Base-by-base conservation (phyloP, 2,797 vertebrate species). In the Coccyzus lansbergi region DNA sequence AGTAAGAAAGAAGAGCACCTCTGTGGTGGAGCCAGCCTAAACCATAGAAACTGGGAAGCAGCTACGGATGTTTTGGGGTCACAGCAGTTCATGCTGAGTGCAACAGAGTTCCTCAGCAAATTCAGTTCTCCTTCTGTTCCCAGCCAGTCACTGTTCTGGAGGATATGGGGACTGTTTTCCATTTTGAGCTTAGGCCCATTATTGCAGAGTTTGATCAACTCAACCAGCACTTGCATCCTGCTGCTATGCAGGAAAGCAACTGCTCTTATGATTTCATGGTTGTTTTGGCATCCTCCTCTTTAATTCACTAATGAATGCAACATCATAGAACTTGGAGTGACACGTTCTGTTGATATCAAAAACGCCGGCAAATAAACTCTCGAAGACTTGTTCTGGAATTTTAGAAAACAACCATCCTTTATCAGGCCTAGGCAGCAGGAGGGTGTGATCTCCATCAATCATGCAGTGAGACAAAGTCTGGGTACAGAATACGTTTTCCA, bases 121-220 rank as follows among this genome's bases (percentile, higher is more conserved):
- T 13, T 19, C 31, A 19, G 9, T 4, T 15, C 17, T 28, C 36
- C 13, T 0, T 6, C 64, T 24, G 42, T 52, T n/a, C 49, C 18
- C 21, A 4, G 14, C 10, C 48, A 28, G 63, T 4, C n/a, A 38
- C 49, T 3, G 22, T 0, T 44, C 48, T 10, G 18, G 5, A 22
- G 29, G 26, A 25, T 4, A 5, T 1, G 3, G 6, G 26, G 19
- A 15, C 31, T 1, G 3, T 56, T 42, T 34, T 48, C 33, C 62
- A 1, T 46, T 51, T 77, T 55, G 5, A 48, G 59, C 62, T 40
- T 11, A 52, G 25, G 10, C 34, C 26, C 24, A 0, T 36, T 28
- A 63, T 3, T 8, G 19, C 44, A 2, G 36, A 69, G 49, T 87
- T 51, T 20, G 15, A 59, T 12, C 58, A 78, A 42, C 72, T 56